A percentile compares a stretch with the other conserved stretches of the same genome.
These are phyloP conservation scores for Pungitius pungitius DNA, from an alignment of 2,113 vertebrate species.

Conservation along the genomic window DNA sequence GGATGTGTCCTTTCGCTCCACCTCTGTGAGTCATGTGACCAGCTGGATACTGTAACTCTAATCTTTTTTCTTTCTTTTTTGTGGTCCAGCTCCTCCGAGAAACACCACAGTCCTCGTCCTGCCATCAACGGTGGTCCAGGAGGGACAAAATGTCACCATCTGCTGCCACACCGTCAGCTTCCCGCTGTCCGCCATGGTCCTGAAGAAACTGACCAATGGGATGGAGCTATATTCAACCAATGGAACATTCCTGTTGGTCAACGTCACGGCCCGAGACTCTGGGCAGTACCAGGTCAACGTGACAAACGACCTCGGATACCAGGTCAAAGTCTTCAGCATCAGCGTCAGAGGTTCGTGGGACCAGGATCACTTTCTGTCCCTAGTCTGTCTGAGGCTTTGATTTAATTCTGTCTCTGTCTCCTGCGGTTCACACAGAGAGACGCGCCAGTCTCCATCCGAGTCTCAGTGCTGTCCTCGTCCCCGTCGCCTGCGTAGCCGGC, in stretches of 20 bases:
- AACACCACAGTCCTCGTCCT: conserved; percentile 72
- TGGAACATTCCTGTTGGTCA: conserved; percentile 74
- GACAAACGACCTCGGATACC: conserved; percentile 75
- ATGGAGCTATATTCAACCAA: conserved; percentile 55
- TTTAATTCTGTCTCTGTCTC: neutral
- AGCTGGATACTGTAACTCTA: neutral
- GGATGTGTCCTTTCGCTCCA: neutral
- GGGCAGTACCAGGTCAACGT: conserved; percentile 81
- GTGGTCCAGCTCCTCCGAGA: conserved; percentile 74
- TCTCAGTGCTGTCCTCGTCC: conserved; percentile 44
- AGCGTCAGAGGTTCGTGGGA: conserved; percentile 63
- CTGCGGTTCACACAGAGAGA: conserved; percentile 44
- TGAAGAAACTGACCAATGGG: conserved; percentile 71
- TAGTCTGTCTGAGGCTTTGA: neutral
- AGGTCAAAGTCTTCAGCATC: conserved; percentile 73
- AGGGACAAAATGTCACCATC: conserved; percentile 79
- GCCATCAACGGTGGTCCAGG: conserved; percentile 72
- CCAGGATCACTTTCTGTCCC: neutral
- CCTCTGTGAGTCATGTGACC: too few relatives aligned
- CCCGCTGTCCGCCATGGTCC: conserved; percentile 63
- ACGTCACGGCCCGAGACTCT: conserved; percentile 71
- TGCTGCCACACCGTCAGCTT: conserved; percentile 73
- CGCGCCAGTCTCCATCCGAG: neutral
- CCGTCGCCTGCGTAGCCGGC: conserved; percentile 24
- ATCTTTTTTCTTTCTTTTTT: neutral